Conservation (phyloP, 1,140 invertebrate genomes). For the Sycophaga agraensis region DNA sequence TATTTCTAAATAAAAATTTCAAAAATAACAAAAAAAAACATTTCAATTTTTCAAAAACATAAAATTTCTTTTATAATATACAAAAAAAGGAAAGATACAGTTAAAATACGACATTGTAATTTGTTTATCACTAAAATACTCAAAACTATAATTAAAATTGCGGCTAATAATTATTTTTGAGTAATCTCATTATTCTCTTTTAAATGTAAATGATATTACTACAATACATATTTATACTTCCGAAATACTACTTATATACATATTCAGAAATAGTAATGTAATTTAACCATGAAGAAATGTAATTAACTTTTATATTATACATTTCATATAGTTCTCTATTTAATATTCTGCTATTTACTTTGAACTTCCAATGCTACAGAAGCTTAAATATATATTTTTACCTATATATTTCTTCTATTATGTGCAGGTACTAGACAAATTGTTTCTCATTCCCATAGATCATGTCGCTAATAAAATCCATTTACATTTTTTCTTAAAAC, state of each 20-base stretch:
- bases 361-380: constrained; percentile 4
- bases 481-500: neutral
- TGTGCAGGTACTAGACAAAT: constrained; percentile 22
- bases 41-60: no score
- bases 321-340: constrained; percentile 7
- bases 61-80: no score
- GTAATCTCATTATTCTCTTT: no score
- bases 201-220: no score
- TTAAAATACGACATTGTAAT: no score
- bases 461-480: constrained; percentile 1
- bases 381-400: constrained; percentile 7
- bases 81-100: no score
- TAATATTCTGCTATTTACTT: neutral
- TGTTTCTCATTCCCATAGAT: constrained; percentile 4
- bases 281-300: constrained; percentile 22
- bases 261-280: constrained; percentile 6
- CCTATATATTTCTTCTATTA: neutral
- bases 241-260: constrained; percentile 4
- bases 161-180: no score
- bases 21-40: no score
- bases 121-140: no score
- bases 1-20: no score
- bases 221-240: no score
- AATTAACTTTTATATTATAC: constrained; percentile 14
- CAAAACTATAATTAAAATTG: no score